Evolutionary conservation across 1,140 invertebrate species (phyloP).

Genomic region (Nasonia longicornis): DNA sequence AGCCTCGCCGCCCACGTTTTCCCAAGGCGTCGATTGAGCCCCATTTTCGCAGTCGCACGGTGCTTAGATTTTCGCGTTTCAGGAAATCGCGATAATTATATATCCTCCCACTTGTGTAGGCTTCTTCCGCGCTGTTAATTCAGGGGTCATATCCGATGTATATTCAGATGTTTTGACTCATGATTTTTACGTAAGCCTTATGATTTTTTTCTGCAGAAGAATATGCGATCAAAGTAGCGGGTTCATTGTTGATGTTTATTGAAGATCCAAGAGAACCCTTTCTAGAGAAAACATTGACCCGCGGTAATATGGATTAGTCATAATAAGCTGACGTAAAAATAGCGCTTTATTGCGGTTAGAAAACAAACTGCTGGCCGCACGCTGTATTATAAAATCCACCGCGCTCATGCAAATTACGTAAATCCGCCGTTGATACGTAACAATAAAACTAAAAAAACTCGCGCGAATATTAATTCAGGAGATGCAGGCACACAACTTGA

Average conservation of each 20-base stretch:
- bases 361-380: not conserved
- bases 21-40: not conserved
- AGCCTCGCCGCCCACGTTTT: slow-evolving; percentile 27
- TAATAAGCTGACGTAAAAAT: not conserved
- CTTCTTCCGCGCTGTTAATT: not conserved
- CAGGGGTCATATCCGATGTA: not conserved
- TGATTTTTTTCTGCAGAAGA: no score
- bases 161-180: not conserved
- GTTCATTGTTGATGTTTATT: not conserved
- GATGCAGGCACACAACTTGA: not conserved
- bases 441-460: not conserved
- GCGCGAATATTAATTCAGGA: not conserved
- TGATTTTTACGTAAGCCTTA: not conserved
- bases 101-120: not conserved
- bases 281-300: no score
- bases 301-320: not conserved
- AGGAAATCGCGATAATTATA: not conserved
- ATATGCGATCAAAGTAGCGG: not conserved
- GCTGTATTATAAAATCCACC: no score
- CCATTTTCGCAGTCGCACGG: not conserved
- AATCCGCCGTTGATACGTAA: not conserved
- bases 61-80: not conserved
- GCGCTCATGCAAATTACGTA: not conserved
- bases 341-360: not conserved
- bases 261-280: no score